Evolutionary conservation across 2,888 invertebrate species (phyloP), one percentile per base, ranked within the genome.

Genomic region (Drosophila tripunctata): DNA sequence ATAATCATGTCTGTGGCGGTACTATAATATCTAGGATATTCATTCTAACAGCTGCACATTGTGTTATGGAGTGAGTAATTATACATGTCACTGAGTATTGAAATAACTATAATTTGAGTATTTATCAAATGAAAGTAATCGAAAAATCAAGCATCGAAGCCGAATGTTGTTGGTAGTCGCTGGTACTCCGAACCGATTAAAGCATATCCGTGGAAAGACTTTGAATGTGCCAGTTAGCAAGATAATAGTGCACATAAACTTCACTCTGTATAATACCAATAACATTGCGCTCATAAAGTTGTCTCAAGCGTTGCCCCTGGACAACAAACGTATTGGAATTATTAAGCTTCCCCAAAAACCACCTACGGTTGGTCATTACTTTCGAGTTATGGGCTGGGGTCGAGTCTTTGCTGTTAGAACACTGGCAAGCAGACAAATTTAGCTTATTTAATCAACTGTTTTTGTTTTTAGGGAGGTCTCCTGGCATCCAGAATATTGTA

Each of bases 1-100:
- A 82, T 38, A 79, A 86, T 63, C 81, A 82, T 38, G 83, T 41
- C 31, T 82, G 81, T 36, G 78, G 67, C 10, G 81, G 87, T 0
- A 21, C 41, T 5, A 75, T 82, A 14, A 41, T 82, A 8, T 61
- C 75, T 2, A 2, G 7, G 0, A n/a, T 4, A 4, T 75, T 69
- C 41, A 63, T 84, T 2, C 1, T 83, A 7, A 75, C 85, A 1
- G 63, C 87, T 2, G 82, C 78, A 0, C 60, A 51, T 10, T 83
- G 82, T 22, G 67, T 58, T 4, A 84, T 83, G 76, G 57, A 71
- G 82, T 82, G 58, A 22, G 82, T 78, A 60, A 61, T 3, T 35
- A 4, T 4, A 6, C 12, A 33, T 41, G 21, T 6, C 19, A 40
- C 14, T 5, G 6, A 0, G 5, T 10, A 10, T n/a, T 10, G 24